Base-by-base conservation (phyloP, 2,113 vertebrate species). In the Eurypyga helias region DNA sequence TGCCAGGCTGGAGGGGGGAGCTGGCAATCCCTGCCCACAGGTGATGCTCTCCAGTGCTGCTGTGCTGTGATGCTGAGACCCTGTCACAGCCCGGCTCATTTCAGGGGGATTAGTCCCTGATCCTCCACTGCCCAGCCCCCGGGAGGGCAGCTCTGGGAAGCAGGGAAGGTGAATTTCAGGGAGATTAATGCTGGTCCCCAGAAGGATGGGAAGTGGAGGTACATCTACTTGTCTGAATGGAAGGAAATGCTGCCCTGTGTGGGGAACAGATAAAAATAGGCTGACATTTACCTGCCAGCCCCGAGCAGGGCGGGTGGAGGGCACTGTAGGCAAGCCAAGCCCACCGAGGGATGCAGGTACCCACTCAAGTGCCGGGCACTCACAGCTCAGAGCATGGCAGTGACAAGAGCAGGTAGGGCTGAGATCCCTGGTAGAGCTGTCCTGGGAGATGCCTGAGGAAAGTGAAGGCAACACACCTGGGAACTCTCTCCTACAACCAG, bases 201-300 rank as follows among this genome's bases (percentile, higher is more conserved):
- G 83, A 13, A 3, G 92, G 81, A 79, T 64, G 43, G 77, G 93
- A 95, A 97, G 95, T 62, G 76, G 92, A 97, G 83, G 82, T 61
- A 90, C 67, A 93, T 82, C 92, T 93, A 87, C 73, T 94, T 76
- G 82, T 79, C 86, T 0, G 0, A 93, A 88, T 36, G 79, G 70
- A 96, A 96, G 65, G 52, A 97, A 93, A 65, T 87, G 65, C 81
- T 0, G 0, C 64, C 46, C 55, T 2, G 0, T 17, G 64, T 58
- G 52, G 24, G 52, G 24, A 93, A 24, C 61, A 49, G 92, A 71
- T 91, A 94, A 96, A 96, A 96, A 96, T 76, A 97, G 90, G 55
- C 76, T 95, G 93, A 85, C 80, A 96, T 95, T 94, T 96, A 95
- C 90, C 90, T 94, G 90, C 25, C 79, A 94, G 83, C 17, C 55